These are phyloP conservation scores for Prionchulus punctatus DNA, from an alignment of 2,888 invertebrate species.

Conservation along the genomic window DNA sequence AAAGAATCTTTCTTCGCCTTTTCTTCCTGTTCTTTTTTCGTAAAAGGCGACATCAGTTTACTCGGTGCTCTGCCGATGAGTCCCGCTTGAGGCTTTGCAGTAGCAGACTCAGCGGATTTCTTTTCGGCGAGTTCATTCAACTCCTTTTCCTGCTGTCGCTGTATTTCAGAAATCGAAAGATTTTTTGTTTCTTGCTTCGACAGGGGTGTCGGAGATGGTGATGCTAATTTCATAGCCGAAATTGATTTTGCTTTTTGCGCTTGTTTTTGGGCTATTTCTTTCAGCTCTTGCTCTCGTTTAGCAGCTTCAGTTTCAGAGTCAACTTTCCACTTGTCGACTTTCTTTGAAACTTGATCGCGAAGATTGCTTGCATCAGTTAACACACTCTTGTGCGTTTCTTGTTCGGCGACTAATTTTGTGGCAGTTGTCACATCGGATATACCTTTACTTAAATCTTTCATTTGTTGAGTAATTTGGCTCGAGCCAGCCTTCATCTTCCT, in stretches of 20 bases:
- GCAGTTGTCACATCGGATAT: neutral
- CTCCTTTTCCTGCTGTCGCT: neutral
- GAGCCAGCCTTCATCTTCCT: neutral
- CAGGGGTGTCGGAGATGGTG: neutral
- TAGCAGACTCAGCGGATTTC: too few species aligned
- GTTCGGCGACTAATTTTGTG: slow-evolving; percentile 1
- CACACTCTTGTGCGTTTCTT: neutral
- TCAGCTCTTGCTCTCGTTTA: neutral
- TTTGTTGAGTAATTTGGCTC: neutral
- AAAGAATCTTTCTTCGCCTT: too few species aligned
- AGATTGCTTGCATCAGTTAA: neutral
- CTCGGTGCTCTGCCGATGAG: neutral
- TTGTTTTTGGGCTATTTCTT: neutral
- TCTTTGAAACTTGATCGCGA: neutral
- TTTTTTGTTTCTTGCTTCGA: neutral
- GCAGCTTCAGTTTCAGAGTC: neutral
- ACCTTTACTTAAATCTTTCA: slow-evolving; percentile 7
- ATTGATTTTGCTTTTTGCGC: neutral
- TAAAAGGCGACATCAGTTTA: neutral
- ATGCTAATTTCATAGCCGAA: neutral
- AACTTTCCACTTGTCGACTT: neutral
- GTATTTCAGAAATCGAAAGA: neutral
- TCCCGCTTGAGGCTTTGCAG: neutral
- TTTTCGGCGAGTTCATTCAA: neutral
- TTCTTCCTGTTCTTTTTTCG: neutral